These are phyloP conservation scores for Meteorus colon DNA, from an alignment of 2,888 invertebrate genomes.

Conservation along the genomic window DNA sequence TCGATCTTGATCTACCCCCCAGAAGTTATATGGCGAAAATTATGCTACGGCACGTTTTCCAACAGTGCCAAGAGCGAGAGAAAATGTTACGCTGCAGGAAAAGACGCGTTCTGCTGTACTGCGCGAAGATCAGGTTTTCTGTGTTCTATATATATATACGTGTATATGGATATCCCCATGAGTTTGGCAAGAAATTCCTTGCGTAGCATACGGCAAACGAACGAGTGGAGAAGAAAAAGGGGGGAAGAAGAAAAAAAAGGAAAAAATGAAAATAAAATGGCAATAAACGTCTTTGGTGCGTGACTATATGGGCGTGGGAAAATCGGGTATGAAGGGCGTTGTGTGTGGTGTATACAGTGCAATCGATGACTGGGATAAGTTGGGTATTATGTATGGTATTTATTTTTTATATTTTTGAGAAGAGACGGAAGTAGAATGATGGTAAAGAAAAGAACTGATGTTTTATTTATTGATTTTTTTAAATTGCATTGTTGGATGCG, in stretches of 20 bases:
- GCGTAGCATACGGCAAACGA: background rate
- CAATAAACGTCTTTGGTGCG: slow-evolving; percentile 43
- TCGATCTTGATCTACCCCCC: slow-evolving; percentile 41
- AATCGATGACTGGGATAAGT: slow-evolving; percentile 35
- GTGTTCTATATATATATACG: background rate
- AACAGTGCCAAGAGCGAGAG: background rate
- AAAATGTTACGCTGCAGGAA: background rate
- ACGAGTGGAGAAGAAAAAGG: slow-evolving; percentile 10
- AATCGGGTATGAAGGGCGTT: slow-evolving; percentile 36
- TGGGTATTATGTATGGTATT: slow-evolving; percentile 2
- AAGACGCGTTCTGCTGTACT: slow-evolving; percentile 5
- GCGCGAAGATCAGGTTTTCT: slow-evolving; percentile 17
- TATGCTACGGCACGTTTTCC: slow-evolving; percentile 43
- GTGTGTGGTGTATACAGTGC: slow-evolving; percentile 23
- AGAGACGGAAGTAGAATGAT: background rate
- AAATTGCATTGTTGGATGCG: too few species aligned
- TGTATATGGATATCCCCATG: background rate
- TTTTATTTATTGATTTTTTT: background rate
- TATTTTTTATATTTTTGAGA: background rate
- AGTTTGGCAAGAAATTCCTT: slow-evolving; percentile 12
- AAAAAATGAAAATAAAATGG: slow-evolving; percentile 17
- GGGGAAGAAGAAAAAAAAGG: background rate
- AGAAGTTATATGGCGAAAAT: slow-evolving; percentile 40
- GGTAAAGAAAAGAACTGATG: background rate
- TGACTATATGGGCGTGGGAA: slow-evolving; percentile 45